Base-by-base conservation (phyloP, 2,888 invertebrate species). In the Hesperia comma region DNA sequence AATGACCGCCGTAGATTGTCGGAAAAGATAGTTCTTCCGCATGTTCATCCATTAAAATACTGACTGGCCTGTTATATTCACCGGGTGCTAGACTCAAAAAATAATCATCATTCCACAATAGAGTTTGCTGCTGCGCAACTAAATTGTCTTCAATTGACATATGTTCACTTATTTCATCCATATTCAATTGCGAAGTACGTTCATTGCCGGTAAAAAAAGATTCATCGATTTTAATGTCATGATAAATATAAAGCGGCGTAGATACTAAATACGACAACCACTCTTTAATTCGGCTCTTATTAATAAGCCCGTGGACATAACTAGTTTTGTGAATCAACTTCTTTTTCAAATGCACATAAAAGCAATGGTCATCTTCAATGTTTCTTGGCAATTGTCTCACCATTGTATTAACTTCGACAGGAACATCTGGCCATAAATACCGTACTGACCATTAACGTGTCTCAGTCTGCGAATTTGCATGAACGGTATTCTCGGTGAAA, bases 11-110 rank as follows among this genome's bases (percentile, higher is more conserved):
- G 66, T 78, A 76, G 6, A 85, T 83, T 19, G 68, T 21, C 37
- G 84, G 83, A 74, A 86, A 84, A 43, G 81, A 82, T 41, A 84
- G 69, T 75, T 84, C 82, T 78, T 84, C 83, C 10, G 79, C 82
- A 74, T 82, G 75, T 67, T 76, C 75, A 71, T 83, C 80, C 17
- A 79, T 72, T 57, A 82, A 66, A 21, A 82, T 49, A 75, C 76
- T 78, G 67, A 68, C 17, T 70, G 72, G 74, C 32, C 21, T 61
- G 62, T 72, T 67, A n/a, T 70, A 32, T 68, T 73, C 72, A 61
- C 69, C 54, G 19, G 63, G 63, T 63, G 46, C 46, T 21, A 63
- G n/a, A 43, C 32, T 26, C 43, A 54, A 55, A 49, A 54, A 61
- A 14, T 46, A 14, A 19, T 69, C 69, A 12, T 70, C 71, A 21